Conservation (phyloP, 1,140 invertebrate genomes). For the Himalopsyche phryganea region DNA sequence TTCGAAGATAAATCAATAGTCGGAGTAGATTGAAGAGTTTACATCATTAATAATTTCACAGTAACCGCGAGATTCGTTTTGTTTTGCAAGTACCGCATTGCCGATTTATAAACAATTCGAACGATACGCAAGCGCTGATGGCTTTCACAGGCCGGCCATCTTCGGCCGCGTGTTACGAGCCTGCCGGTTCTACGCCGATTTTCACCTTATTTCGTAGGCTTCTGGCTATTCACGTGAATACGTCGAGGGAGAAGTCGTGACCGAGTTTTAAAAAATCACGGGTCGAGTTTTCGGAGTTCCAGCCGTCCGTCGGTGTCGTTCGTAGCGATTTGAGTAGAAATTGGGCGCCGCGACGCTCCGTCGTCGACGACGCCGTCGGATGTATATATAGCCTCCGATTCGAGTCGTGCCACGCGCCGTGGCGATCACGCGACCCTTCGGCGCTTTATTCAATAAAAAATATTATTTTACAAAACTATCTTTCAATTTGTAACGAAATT, state of each 20-base stretch:
- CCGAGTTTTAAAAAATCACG: neutral
- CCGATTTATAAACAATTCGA: too few relatives aligned
- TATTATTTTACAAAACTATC: too few relatives aligned
- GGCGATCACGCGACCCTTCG: neutral
- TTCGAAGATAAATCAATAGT: too few relatives aligned
- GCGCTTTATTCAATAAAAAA: neutral
- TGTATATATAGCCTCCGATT: conserved; percentile 4
- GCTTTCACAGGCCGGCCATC: neutral
- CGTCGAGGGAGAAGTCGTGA: neutral
- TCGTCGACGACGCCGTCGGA: neutral
- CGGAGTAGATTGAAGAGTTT: too few relatives aligned
- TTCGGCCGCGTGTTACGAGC: neutral
- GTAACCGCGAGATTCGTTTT: too few relatives aligned
- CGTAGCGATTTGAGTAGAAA: conserved; percentile 11
- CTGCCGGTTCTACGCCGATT: neutral
- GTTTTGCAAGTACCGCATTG: too few relatives aligned
- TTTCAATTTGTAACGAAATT: too few relatives aligned
- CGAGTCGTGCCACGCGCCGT: neutral
- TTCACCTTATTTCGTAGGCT: too few relatives aligned
- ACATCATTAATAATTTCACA: too few relatives aligned
- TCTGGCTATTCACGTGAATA: neutral
- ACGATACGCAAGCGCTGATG: neutral
- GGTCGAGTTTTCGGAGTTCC: conserved; percentile 16
- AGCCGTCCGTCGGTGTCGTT: conserved; percentile 35
- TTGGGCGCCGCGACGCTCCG: conserved; percentile 7